Evolutionary conservation across 2,888 invertebrate genomes (phyloP).

Genomic region (Trissolcus brochymenae): DNA sequence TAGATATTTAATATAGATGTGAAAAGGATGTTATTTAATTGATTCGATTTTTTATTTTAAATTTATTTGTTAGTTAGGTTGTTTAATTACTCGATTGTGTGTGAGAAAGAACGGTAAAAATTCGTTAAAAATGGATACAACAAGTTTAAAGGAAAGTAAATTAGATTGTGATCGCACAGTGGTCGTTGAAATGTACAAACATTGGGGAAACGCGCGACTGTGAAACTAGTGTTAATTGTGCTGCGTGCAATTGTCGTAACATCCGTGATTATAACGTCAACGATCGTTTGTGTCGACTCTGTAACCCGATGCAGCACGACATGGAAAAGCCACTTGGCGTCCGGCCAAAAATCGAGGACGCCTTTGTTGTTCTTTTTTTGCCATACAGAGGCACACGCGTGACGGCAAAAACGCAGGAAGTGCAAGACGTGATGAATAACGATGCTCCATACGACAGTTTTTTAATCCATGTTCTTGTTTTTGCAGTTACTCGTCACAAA

Average conservation of each 20-base stretch:
- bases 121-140: background rate
- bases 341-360: slow-evolving; percentile 48
- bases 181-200: slow-evolving; percentile 25
- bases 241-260: slow-evolving; percentile 30
- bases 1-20: no score
- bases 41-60: no score
- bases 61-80: no score
- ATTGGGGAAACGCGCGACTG: slow-evolving; percentile 1
- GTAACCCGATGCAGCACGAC: slow-evolving; percentile 37
- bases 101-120: background rate
- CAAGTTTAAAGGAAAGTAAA: slow-evolving; percentile 22
- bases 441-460: slow-evolving; percentile 19
- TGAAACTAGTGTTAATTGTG: slow-evolving; percentile 38
- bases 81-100: no score
- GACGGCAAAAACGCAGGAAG: slow-evolving; percentile 35
- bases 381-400: slow-evolving; percentile 20
- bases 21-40: no score
- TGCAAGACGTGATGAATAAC: slow-evolving; percentile 29
- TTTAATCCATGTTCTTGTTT: slow-evolving; percentile 31
- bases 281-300: slow-evolving; percentile 40
- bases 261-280: slow-evolving; percentile 41
- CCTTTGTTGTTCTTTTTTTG: slow-evolving; percentile 39
- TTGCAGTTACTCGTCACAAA: slow-evolving; percentile 87
- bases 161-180: background rate
- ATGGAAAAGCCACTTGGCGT: slow-evolving; percentile 44